Evolutionary conservation across 2,113 vertebrate genomes (phyloP).

Genomic region (Rattus rattus): DNA sequence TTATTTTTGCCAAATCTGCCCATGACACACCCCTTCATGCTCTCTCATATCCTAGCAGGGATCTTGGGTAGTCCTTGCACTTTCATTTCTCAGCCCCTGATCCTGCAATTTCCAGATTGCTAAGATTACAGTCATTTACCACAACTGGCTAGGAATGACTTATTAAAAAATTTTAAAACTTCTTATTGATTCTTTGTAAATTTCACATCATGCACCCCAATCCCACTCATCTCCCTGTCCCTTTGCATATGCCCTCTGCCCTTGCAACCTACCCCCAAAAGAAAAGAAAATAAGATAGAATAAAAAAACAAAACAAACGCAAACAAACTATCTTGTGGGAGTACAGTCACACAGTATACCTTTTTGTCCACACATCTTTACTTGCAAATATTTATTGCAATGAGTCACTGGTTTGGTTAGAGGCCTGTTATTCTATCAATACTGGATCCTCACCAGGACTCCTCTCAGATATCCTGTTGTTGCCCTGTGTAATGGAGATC

Average conservation of each 20-base stretch:
- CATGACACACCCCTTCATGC: neutral
- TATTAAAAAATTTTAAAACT: neutral
- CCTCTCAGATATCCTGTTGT: neutral
- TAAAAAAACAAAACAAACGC: neutral
- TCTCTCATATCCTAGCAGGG: neutral
- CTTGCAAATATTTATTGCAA: neutral
- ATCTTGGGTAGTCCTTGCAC: neutral
- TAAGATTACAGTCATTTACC: neutral
- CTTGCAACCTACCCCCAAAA: neutral
- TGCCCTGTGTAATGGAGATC: neutral
- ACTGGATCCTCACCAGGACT: neutral
- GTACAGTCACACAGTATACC: no score
- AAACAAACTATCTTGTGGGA: neutral
- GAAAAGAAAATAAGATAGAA: neutral
- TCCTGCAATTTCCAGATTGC: neutral
- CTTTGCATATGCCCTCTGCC: neutral
- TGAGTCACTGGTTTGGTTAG: neutral
- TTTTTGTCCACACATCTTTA: neutral
- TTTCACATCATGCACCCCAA: neutral
- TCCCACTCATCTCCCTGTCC: neutral
- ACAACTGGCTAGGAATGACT: neutral
- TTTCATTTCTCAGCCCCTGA: neutral
- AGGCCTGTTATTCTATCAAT: neutral
- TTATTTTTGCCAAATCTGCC: neutral
- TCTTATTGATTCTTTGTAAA: neutral